A percentile compares a stretch with the other conserved stretches of the same genome.
Evolutionary conservation across 2,888 invertebrate species (phyloP).

Genomic region (Lycophotia porphyrea): DNA sequence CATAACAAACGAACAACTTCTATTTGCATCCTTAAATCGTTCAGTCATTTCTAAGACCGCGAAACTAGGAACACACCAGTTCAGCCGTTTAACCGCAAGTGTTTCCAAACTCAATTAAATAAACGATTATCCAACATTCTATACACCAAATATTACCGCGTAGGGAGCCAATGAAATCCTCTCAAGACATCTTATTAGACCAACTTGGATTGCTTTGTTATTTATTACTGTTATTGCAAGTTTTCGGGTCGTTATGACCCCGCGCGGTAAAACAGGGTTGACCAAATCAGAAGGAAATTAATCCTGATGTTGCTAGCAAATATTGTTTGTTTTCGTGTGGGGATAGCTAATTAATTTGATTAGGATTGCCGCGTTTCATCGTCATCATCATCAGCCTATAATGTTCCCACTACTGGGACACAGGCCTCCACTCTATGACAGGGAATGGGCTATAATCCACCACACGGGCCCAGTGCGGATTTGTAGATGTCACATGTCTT

Average conservation of each 20-base stretch:
- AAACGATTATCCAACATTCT: slow-evolving; percentile 78
- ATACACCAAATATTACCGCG: slow-evolving; percentile 51
- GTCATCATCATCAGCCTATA: too few relatives aligned
- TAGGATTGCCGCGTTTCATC: slow-evolving; percentile 7
- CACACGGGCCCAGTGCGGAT: too few relatives aligned
- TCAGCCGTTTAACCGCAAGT: slow-evolving; percentile 55
- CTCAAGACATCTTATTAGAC: slow-evolving; percentile 79
- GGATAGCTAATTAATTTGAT: slow-evolving; percentile 51
- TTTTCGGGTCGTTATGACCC: slow-evolving; percentile 76
- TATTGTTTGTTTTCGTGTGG: slow-evolving; percentile 62
- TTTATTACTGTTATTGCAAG: slow-evolving; percentile 85
- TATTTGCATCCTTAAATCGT: neutral
- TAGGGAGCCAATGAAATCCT: slow-evolving; percentile 71
- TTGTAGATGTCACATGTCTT: too few relatives aligned
- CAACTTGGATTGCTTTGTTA: slow-evolving; percentile 84
- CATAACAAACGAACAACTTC: neutral
- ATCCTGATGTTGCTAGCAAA: slow-evolving; percentile 73
- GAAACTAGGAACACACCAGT: slow-evolving; percentile 28
- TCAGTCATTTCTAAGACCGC: neutral
- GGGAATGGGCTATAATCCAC: too few relatives aligned
- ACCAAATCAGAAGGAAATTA: slow-evolving; percentile 76
- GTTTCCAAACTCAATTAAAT: slow-evolving; percentile 79
- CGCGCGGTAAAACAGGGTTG: slow-evolving; percentile 69
- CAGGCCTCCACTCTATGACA: too few relatives aligned
- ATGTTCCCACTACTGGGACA: too few relatives aligned